Percentiles rank a stretch among this genome's conserved stretches.
Conservation (phyloP, 1,140 invertebrate genomes). For the Drosophila pandora region DNA sequence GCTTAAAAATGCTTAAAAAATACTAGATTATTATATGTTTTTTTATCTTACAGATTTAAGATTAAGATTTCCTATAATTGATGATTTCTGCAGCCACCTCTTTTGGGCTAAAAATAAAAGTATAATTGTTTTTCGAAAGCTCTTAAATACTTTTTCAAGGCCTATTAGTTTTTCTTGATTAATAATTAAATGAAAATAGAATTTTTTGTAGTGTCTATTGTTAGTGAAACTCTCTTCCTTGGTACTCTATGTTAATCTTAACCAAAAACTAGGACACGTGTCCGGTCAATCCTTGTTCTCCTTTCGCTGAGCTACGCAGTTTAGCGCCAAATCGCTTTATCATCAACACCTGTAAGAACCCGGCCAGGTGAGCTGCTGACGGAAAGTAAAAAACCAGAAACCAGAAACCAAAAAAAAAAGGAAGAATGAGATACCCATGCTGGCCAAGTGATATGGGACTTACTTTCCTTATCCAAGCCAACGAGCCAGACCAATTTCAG, state of each 20-base stretch:
- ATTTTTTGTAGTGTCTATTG: not conserved
- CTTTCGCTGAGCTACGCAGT: conserved; percentile 56
- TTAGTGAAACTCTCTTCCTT: not conserved
- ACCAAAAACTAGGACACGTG: conserved; percentile 9
- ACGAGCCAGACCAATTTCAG: not conserved
- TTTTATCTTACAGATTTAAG: no score
- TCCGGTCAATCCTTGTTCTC: conserved; percentile 12
- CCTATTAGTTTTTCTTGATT: no score
- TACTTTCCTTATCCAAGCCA: conserved; percentile 3
- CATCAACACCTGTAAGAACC: conserved; percentile 60
- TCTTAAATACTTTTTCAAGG: no score
- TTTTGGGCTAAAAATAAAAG: no score
- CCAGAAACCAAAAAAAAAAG: not conserved
- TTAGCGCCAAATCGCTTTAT: conserved; percentile 58
- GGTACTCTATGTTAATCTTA: not conserved
- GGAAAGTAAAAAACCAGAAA: not conserved
- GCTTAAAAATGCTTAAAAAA: no score
- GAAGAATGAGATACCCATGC: conserved; percentile 3
- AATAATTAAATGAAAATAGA: not conserved
- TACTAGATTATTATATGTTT: no score
- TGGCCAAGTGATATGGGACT: conserved; percentile 51
- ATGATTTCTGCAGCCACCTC: not conserved
- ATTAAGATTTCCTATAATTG: no score
- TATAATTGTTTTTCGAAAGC: no score
- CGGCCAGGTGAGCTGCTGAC: not conserved